Conservation (phyloP, 2,113 vertebrate species). For the Calypte anna region DNA sequence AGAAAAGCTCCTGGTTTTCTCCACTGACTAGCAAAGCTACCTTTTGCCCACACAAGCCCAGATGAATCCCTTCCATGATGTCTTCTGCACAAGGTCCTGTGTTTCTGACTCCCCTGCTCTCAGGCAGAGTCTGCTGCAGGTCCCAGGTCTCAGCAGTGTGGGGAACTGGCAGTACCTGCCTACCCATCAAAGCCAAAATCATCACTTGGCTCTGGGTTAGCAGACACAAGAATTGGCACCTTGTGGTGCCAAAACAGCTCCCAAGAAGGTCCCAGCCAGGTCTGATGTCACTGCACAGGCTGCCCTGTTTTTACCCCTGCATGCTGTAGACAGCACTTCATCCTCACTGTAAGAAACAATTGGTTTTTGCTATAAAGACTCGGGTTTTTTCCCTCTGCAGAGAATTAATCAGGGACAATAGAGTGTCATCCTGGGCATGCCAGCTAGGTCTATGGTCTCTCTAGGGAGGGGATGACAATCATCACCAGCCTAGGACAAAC, state of each 20-base stretch:
- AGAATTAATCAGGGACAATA: not conserved
- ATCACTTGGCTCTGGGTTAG: fast-evolving
- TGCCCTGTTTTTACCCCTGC: not conserved
- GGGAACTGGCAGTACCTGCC: not conserved
- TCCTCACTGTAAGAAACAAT: not conserved
- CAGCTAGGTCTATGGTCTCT: not conserved
- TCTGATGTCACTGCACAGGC: not conserved
- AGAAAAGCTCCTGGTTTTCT: not conserved
- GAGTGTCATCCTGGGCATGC: not conserved
- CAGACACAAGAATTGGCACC: not conserved
- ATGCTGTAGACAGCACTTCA: not conserved
- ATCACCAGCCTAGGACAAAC: not conserved
- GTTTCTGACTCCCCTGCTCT: not conserved
- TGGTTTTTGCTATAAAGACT: not conserved
- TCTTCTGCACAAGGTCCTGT: not conserved
- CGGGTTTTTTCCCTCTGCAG: not conserved
- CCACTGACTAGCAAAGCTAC: not conserved
- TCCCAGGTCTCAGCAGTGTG: not conserved
- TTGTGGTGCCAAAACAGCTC: not conserved
- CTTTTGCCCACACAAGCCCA: not conserved
- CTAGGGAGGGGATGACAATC: too few relatives aligned
- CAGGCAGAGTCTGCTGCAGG: not conserved
- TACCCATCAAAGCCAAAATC: not conserved
- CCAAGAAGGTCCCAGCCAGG: not conserved
- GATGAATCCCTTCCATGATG: not conserved